These are phyloP conservation scores for Aleiodes testaceus DNA, from an alignment of 2,888 invertebrate genomes.

Conservation along the genomic window DNA sequence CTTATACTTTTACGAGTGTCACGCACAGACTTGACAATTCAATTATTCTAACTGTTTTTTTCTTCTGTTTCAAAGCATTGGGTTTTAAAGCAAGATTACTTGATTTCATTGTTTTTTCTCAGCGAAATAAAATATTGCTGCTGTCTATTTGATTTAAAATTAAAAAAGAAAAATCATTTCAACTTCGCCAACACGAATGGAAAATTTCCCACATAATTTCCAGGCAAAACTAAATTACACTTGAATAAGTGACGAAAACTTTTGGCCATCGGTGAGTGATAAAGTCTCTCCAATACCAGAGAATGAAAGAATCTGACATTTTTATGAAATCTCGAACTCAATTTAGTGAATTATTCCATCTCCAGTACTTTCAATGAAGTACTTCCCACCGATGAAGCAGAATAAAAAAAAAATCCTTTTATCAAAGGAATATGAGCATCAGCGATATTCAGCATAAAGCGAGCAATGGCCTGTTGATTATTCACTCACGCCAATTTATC, in stretches of 20 bases:
- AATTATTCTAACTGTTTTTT: slow-evolving; percentile 19
- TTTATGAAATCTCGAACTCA: slow-evolving; percentile 22
- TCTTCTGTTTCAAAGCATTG: not conserved
- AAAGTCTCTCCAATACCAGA: not conserved
- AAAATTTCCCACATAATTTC: not conserved
- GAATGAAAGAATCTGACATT: not conserved
- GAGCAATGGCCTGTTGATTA: too few species aligned
- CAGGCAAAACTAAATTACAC: too few species aligned
- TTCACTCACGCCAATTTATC: too few species aligned
- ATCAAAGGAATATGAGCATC: too few species aligned
- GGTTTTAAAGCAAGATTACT: not conserved
- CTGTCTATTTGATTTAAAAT: too few species aligned
- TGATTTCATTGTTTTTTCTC: not conserved
- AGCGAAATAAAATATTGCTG: too few species aligned
- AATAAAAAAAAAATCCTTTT: too few species aligned
- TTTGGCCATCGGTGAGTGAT: not conserved
- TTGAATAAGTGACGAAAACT: not conserved
- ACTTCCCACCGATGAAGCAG: not conserved
- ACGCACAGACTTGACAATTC: slow-evolving; percentile 22
- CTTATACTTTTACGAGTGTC: slow-evolving; percentile 1
- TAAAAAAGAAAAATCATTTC: not conserved
- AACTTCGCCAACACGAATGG: not conserved
- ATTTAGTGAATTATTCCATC: slow-evolving; percentile 8
- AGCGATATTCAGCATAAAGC: too few species aligned
- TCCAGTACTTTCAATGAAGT: not conserved